phyloP scores from a whole-genome alignment of 2,888 invertebrate genomes.

The Papilio elwesi region DNA sequence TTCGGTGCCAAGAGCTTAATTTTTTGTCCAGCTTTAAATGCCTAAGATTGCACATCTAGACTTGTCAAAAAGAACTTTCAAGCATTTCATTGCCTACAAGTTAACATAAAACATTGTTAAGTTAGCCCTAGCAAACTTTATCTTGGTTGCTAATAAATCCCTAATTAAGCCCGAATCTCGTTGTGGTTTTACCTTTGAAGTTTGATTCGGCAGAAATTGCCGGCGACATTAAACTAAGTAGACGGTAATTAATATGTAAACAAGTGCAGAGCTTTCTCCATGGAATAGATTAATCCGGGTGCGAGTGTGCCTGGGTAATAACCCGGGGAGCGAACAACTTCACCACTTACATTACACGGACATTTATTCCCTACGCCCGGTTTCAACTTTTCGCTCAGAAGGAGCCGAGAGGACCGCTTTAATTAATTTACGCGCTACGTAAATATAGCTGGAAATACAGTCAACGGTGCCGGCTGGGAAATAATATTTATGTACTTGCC shows the following conservation, averaged over 20 bases:
- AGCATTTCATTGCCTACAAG: not conserved
- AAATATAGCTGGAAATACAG: conserved; percentile 56
- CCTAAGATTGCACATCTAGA: too few species aligned
- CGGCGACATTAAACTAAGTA: conserved; percentile 21
- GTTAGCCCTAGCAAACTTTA: not conserved
- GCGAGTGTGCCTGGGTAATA: conserved; percentile 69
- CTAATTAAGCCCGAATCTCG: conserved; percentile 9
- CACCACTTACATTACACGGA: conserved; percentile 79
- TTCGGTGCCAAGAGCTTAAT: too few species aligned
- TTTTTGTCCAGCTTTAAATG: too few species aligned
- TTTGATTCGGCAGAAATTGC: conserved; percentile 12
- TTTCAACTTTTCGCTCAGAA: conserved; percentile 73
- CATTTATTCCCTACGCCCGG: conserved; percentile 77
- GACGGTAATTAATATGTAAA: conserved; percentile 57
- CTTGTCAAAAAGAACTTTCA: not conserved
- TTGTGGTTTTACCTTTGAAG: conserved; percentile 24
- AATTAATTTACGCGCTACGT: conserved; percentile 75
- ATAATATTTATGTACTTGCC: conserved; percentile 84
- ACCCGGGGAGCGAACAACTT: conserved; percentile 76
- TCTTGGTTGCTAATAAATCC: not conserved
- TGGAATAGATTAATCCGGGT: conserved; percentile 67
- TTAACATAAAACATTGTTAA: not conserved
- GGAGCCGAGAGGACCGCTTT: conserved; percentile 65
- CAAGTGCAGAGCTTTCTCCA: conserved; percentile 60
- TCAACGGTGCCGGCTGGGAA: conserved; percentile 44